These are phyloP conservation scores for Melanogrammus aeglefinus DNA, from an alignment of 2,797 vertebrate species.

Conservation along the genomic window DNA sequence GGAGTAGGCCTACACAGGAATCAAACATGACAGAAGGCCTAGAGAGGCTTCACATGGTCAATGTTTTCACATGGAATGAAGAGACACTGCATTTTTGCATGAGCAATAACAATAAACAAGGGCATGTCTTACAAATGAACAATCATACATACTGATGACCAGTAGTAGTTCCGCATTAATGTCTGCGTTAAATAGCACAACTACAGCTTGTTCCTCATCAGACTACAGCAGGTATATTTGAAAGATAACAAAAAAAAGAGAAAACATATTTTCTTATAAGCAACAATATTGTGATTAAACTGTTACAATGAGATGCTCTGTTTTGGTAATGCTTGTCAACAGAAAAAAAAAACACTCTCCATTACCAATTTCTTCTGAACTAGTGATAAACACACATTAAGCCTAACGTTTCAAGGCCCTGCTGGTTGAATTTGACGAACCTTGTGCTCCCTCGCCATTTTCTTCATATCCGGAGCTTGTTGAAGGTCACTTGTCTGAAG, in stretches of 20 bases:
- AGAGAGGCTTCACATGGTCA: background rate
- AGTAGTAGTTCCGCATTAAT: no score
- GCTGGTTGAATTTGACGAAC: constrained; percentile 44
- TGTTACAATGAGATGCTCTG: no score
- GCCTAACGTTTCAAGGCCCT: background rate
- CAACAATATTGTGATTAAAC: no score
- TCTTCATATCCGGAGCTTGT: constrained; percentile 50
- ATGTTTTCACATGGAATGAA: background rate
- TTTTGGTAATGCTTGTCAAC: no score
- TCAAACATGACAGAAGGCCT: no score
- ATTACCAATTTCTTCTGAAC: background rate
- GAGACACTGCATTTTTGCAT: background rate
- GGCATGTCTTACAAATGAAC: background rate
- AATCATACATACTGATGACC: background rate
- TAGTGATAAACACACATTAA: background rate
- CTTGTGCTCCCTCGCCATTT: constrained; percentile 51
- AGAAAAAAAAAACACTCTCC: no score
- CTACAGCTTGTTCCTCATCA: no score
- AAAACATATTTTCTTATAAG: no score
- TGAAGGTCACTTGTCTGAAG: constrained; percentile 30
- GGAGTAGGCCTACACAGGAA: no score
- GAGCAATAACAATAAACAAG: background rate
- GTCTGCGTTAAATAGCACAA: no score
- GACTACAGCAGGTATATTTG: no score
- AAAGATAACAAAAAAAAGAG: no score